Conservation (phyloP, 2,888 invertebrate species). For the Pilophorus perplexus region DNA sequence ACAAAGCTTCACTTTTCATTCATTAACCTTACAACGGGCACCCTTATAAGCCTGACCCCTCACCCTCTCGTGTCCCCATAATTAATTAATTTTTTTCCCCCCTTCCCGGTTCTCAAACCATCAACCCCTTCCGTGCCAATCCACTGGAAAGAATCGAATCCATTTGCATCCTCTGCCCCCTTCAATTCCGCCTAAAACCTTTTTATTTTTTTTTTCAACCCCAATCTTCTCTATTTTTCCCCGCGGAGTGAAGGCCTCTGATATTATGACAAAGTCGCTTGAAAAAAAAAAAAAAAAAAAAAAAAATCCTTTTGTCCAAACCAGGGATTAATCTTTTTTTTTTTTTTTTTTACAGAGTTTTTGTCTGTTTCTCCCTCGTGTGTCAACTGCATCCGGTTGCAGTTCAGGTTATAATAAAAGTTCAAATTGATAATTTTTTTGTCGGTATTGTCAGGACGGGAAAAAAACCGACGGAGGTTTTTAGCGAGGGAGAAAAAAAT, state of each 20-base stretch:
- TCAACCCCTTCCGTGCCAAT: conserved; percentile 13
- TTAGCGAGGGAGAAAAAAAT: neutral
- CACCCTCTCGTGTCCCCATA: conserved; percentile 6
- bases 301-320: conserved; percentile 24
- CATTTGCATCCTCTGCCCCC: conserved; percentile 7
- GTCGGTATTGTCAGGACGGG: conserved; percentile 24
- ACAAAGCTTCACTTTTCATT: conserved; percentile 25
- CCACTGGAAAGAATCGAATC: conserved; percentile 28
- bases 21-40: too few species aligned
- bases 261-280: conserved; percentile 27
- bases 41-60: neutral
- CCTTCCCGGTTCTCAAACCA: neutral
- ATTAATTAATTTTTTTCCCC: conserved; percentile 18
- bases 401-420: conserved; percentile 34
- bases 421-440: conserved; percentile 34
- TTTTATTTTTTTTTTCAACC: conserved; percentile 6
- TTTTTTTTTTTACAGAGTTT: neutral
- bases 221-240: neutral
- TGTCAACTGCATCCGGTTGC: conserved; percentile 35
- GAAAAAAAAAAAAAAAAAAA: neutral
- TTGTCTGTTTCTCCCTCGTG: neutral
- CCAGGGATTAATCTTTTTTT: conserved; percentile 30
- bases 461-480: neutral
- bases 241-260: conserved; percentile 1
- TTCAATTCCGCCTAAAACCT: conserved; percentile 11